phyloP scores from a whole-genome alignment of 2,888 invertebrate genomes.

The Sphecodes monilicornis region DNA sequence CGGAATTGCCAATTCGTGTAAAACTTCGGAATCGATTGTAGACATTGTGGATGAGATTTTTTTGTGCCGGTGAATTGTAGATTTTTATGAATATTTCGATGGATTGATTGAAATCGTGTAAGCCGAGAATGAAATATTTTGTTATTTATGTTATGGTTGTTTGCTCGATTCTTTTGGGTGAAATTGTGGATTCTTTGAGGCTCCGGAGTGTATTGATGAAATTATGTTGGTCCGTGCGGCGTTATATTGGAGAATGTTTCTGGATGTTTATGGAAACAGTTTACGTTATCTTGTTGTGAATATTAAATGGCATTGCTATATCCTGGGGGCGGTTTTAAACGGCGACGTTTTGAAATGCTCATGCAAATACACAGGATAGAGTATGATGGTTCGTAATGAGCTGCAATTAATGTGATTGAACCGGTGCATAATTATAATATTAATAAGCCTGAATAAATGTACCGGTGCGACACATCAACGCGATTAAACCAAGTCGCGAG shows the following conservation, averaged over 20 bases:
- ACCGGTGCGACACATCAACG: background rate
- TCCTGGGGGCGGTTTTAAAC: background rate
- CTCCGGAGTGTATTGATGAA: background rate
- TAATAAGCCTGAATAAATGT: background rate
- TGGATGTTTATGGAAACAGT: background rate
- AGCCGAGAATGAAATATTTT: too few relatives aligned
- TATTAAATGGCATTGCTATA: background rate
- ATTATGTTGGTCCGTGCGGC: background rate
- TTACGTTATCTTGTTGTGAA: background rate
- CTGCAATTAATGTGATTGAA: constrained; percentile 20
- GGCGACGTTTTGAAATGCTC: background rate
- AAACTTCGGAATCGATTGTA: background rate
- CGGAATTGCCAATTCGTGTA: background rate
- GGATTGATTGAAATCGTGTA: background rate
- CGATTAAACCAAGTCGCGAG: background rate
- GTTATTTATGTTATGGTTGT: too few relatives aligned
- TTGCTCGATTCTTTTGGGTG: background rate
- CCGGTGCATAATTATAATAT: constrained; percentile 14
- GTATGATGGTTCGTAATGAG: background rate
- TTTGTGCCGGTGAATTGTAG: background rate
- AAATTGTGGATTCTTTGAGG: background rate
- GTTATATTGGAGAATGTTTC: background rate
- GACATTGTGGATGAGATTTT: background rate
- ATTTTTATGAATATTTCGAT: background rate
- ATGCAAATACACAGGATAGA: background rate